Percentiles rank a stretch among this genome's conserved stretches.
phyloP scores from a whole-genome alignment of 2,888 invertebrate species.

The Drosophila leonis region DNA sequence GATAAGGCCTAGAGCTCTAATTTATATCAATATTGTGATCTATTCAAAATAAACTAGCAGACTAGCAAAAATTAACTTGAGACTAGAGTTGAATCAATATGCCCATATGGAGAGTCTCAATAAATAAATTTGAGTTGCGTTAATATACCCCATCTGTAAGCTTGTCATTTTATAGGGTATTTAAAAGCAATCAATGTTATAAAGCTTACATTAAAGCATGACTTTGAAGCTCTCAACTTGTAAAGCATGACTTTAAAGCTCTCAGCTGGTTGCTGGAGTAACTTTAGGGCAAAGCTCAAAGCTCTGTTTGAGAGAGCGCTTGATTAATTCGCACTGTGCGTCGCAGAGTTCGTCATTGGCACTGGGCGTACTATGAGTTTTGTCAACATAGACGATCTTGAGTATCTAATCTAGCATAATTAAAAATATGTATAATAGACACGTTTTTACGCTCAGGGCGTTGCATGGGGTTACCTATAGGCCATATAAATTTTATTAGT shows the following conservation, averaged over 20 bases:
- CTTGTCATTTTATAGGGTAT: neutral
- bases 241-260: neutral
- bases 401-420: neutral
- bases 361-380: too few species aligned
- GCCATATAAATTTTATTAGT: neutral
- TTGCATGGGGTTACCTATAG: neutral
- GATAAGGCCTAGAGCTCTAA: conserved; percentile 28
- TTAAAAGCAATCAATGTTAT: too few species aligned
- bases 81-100: too few species aligned
- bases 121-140: neutral
- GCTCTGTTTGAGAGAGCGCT: neutral
- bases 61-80: too few species aligned
- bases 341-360: neutral
- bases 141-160: neutral
- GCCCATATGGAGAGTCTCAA: neutral
- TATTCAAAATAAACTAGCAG: conserved; percentile 21
- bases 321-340: neutral
- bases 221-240: neutral
- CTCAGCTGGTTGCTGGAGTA: neutral
- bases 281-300: neutral
- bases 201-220: neutral
- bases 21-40: conserved; percentile 35
- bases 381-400: neutral
- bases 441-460: neutral
- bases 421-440: neutral